These are phyloP conservation scores for Pelecanus crispus DNA, from an alignment of 2,113 vertebrate genomes.

Conservation along the genomic window DNA sequence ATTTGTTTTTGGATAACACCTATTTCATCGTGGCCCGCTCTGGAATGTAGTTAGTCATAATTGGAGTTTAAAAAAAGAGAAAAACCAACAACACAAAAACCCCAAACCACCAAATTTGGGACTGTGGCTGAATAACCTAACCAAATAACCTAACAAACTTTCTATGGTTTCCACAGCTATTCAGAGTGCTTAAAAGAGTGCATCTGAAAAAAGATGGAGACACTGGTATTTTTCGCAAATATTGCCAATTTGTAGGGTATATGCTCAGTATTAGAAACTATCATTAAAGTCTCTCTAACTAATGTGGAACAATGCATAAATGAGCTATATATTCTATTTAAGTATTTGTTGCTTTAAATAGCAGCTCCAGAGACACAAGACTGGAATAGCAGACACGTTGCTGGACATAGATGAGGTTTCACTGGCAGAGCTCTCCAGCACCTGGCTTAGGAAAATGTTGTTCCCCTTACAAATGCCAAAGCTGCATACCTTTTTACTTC, in stretches of 20 bases:
- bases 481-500: not conserved
- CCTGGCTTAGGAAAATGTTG: not conserved
- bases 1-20: not conserved
- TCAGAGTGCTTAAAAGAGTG: not conserved
- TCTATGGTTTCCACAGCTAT: not conserved
- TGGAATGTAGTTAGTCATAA: not conserved
- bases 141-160: not conserved
- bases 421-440: not conserved
- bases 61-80: not conserved
- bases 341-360: slow-evolving; percentile 4
- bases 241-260: not conserved
- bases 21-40: not conserved
- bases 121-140: not conserved
- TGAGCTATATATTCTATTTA: not conserved
- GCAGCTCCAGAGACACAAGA: not conserved
- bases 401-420: not conserved
- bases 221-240: not conserved
- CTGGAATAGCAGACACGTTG: not conserved
- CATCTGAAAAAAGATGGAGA: not conserved
- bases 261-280: not conserved
- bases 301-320: not conserved
- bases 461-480: slow-evolving; percentile 4
- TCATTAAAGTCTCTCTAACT: not conserved
- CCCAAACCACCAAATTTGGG: not conserved
- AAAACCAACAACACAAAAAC: not conserved